phyloP scores from a whole-genome alignment of 2,888 invertebrate species.

The Heliconius cydno region DNA sequence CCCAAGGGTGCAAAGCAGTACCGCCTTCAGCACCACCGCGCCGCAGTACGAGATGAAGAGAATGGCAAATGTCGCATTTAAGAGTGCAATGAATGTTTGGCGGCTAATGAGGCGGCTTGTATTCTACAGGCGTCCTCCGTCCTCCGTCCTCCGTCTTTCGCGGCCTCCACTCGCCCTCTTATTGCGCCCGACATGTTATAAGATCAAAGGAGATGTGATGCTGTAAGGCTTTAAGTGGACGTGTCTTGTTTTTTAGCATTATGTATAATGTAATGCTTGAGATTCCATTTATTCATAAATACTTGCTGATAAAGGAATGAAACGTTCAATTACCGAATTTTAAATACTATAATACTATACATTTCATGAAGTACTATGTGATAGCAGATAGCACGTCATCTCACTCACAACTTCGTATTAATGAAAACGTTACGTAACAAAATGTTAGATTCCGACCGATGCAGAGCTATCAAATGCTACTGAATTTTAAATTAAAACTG shows the following conservation, averaged over 20 bases:
- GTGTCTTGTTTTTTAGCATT: slow-evolving; percentile 3
- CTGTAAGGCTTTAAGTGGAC: neutral
- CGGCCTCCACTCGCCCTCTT: slow-evolving; percentile 42
- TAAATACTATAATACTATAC: too few relatives aligned
- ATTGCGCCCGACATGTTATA: slow-evolving; percentile 42
- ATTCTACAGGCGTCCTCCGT: slow-evolving; percentile 47
- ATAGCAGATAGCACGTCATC: too few relatives aligned
- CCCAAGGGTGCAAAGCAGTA: neutral
- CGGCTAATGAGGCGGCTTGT: slow-evolving; percentile 53
- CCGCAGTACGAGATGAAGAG: neutral
- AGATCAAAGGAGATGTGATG: slow-evolving; percentile 24
- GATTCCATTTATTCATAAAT: too few relatives aligned
- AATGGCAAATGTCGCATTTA: slow-evolving; percentile 20
- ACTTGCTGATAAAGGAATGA: too few relatives aligned
- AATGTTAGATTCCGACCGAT: too few relatives aligned
- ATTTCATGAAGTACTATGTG: too few relatives aligned
- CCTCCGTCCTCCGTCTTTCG: slow-evolving; percentile 30
- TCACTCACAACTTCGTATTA: too few relatives aligned
- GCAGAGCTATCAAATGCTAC: too few relatives aligned
- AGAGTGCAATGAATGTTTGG: slow-evolving; percentile 28
- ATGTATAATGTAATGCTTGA: neutral
- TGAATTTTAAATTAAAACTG: slow-evolving; percentile 2
- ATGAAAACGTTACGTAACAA: too few relatives aligned
- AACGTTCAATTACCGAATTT: too few relatives aligned
- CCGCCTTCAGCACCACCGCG: neutral